Base-by-base conservation (phyloP, 2,888 invertebrate genomes). In the Ornithoptera alexandrae region DNA sequence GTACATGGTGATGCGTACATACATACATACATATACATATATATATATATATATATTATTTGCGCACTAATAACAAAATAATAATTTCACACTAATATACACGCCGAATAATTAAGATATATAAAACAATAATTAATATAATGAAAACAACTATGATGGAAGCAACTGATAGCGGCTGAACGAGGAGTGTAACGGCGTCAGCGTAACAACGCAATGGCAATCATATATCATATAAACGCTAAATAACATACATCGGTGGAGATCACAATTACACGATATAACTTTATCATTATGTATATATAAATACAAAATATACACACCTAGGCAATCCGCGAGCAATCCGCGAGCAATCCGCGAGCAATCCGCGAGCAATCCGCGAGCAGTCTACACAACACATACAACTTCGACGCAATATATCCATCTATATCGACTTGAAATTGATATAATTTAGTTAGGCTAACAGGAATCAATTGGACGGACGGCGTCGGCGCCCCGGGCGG, bases 211-310 rank as follows among this genome's bases (percentile, higher is more conserved):
- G 80, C 81, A 91, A 92, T 92, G 92, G 92, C 92, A 92, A 88
- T 87, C 82, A 86, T 86, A 83, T 88, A 88, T 87, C 82, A 86
- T 86, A 83, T 88, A 86, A 90, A 88, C 87, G 90, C 88, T 92
- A 90, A 90, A 86, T 89, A 91, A 91, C 89, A 89, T 92, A 91
- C 89, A 89, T 92, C 92, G 92, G 92, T 92, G 92, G 92, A 92
- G 92, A 92, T 92, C 92, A 92, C 89, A 91, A 88, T 87, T 90
- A 91, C 88, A 91, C 89, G 85, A 88, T 86, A 89, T 85, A 88
- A 84, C 85, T 89, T 86, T 80, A 73, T 77, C 79, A 77, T 77
- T 70, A 50, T 50, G 5, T 50, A 50, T 36, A 87, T 88, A 91
- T 92, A 92, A 92, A 92, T 91, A 92, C 89, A 90, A 90, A 88